Evolutionary conservation across 2,113 vertebrate species (phyloP).

Genomic region (Callipepla californica): DNA sequence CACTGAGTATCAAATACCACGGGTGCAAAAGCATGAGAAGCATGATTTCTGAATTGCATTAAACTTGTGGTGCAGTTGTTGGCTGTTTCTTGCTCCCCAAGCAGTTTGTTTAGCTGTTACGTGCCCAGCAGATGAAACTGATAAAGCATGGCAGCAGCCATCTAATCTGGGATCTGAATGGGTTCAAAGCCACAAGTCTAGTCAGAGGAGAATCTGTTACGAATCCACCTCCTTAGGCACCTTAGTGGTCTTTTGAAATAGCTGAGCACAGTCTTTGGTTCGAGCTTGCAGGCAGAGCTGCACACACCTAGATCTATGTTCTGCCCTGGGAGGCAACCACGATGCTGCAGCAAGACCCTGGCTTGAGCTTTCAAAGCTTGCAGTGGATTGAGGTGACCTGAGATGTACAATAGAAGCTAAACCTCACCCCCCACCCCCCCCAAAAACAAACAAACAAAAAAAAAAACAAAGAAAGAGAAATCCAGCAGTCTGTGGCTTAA

Average conservation of each 20-base stretch:
- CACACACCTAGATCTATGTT: background rate
- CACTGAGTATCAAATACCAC: background rate
- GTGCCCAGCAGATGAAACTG: background rate
- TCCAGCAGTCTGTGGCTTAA: background rate
- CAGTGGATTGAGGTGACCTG: background rate
- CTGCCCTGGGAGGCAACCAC: background rate
- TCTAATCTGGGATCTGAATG: background rate
- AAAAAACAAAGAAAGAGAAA: background rate
- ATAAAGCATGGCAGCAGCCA: conserved; percentile 9
- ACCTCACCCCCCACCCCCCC: background rate
- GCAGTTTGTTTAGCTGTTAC: background rate
- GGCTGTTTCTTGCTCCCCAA: background rate
- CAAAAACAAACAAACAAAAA: no score
- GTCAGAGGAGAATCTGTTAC: background rate
- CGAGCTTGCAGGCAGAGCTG: background rate
- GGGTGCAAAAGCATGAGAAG: background rate
- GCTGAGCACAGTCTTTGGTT: background rate
- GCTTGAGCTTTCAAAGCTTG: background rate
- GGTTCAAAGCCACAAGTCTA: background rate
- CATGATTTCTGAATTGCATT: rapidly evolving
- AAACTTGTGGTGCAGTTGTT: background rate
- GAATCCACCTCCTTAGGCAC: rapidly evolving
- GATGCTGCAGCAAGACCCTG: background rate
- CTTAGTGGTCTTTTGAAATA: background rate
- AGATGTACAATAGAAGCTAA: background rate